Percentiles rank a stretch among this genome's conserved stretches.
Conservation (phyloP, 2,113 vertebrate species). For the Bungarus multicinctus region DNA sequence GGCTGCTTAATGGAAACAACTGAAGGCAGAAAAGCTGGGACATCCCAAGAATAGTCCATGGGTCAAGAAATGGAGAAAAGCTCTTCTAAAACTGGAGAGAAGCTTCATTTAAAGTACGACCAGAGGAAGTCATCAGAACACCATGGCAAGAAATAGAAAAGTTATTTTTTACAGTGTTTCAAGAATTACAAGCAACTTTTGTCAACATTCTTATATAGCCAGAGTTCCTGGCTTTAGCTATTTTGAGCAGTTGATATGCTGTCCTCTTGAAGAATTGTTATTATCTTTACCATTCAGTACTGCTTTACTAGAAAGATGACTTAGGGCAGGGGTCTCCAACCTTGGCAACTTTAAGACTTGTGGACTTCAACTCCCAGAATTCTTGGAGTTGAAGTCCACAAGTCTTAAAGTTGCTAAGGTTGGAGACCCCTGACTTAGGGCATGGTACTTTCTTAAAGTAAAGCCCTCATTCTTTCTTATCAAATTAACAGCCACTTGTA, state of each 20-base stretch:
- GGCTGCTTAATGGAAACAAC: neutral
- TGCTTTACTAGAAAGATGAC: neutral
- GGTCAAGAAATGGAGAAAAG: neutral
- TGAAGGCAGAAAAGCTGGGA: neutral
- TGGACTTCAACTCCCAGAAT: too few species aligned
- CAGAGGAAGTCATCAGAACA: neutral
- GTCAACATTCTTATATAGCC: neutral
- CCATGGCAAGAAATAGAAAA: neutral
- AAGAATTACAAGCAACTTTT: neutral
- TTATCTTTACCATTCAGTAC: neutral
- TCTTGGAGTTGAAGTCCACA: too few species aligned
- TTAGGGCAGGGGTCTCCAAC: neutral
- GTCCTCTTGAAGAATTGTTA: neutral
- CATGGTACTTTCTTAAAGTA: neutral
- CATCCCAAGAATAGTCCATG: neutral
- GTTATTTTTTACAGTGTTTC: neutral
- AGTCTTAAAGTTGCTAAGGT: too few species aligned
- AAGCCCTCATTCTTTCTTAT: neutral
- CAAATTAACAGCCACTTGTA: neutral
- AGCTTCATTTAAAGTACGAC: neutral
- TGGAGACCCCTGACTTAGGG: too few species aligned
- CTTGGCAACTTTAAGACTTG: too few species aligned
- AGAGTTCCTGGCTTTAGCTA: neutral
- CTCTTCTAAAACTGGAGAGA: neutral
- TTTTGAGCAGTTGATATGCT: neutral